These are phyloP conservation scores for Perizoma flavofasciatum DNA, from an alignment of 2,888 invertebrate genomes.

Conservation along the genomic window DNA sequence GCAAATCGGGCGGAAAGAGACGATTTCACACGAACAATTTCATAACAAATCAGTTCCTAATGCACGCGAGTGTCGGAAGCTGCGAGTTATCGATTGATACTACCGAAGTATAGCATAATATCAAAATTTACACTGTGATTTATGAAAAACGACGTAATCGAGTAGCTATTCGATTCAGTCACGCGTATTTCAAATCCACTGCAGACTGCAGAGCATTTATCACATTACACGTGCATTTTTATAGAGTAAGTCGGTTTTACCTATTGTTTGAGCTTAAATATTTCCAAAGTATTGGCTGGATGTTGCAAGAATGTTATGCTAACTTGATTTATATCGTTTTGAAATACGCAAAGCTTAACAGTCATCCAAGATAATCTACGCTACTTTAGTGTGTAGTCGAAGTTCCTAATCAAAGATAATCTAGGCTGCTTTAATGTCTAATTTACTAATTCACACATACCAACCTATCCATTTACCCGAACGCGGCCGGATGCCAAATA, in stretches of 20 bases:
- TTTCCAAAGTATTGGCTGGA: no score
- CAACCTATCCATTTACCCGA: not conserved
- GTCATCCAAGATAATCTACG: no score
- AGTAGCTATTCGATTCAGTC: conserved; percentile 21
- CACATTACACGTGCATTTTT: no score
- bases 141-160: conserved; percentile 26
- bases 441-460: conserved; percentile 14
- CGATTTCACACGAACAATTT: conserved; percentile 43
- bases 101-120: conserved; percentile 37
- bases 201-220: not conserved
- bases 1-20: conserved; percentile 50
- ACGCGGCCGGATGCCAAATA: conserved; percentile 22
- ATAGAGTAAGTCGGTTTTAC: no score
- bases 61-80: conserved; percentile 65
- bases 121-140: conserved; percentile 29
- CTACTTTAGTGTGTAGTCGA: no score
- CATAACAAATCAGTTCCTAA: conserved; percentile 51
- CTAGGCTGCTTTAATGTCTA: no score
- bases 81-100: conserved; percentile 43
- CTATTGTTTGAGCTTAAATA: no score
- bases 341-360: no score
- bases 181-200: conserved; percentile 14
- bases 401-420: no score
- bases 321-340: no score
- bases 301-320: no score